phyloP scores from a whole-genome alignment of 2,797 vertebrate species.

The Epinephelus awoara region DNA sequence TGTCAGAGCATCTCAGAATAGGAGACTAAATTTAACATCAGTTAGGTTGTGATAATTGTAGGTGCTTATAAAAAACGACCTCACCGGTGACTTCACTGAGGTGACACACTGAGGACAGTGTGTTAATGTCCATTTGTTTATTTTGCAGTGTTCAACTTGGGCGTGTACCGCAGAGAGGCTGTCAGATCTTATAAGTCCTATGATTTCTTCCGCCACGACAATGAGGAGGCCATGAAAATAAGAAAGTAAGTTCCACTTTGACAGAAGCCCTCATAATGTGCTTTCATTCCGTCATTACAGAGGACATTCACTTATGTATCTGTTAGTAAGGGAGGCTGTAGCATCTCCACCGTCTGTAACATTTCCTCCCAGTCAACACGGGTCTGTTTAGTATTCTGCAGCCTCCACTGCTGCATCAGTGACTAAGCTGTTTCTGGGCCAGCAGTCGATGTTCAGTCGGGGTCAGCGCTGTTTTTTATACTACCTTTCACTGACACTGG shows the following conservation, averaged over 20 bases:
- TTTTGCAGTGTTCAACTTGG: conserved; percentile 94
- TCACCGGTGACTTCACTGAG: neutral
- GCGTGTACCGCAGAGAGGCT: conserved; percentile 95
- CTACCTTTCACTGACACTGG: conserved; percentile 13
- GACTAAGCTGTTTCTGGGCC: conserved; percentile 67
- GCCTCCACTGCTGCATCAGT: conserved; percentile 62
- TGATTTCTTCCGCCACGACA: conserved; percentile 98
- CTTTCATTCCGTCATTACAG: neutral
- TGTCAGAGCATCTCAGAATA: neutral
- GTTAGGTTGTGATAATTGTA: neutral
- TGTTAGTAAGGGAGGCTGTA: neutral
- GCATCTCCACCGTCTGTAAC: conserved; percentile 2
- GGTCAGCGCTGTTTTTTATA: conserved; percentile 21
- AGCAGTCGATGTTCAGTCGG: conserved; percentile 14
- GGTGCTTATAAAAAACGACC: neutral
- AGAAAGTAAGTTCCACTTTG: conserved; percentile 89
- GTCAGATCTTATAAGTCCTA: conserved; percentile 97
- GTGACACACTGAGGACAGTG: neutral
- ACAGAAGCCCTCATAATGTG: neutral
- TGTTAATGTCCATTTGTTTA: conserved; percentile 40
- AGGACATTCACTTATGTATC: neutral
- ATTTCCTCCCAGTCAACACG: conserved; percentile 22
- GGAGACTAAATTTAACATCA: conserved; percentile 4
- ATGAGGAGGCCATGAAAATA: conserved; percentile 97
- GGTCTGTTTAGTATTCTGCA: conserved; percentile 40